These are phyloP conservation scores for Bambusicola thoracicus DNA, from an alignment of 2,113 vertebrate genomes.

Conservation along the genomic window DNA sequence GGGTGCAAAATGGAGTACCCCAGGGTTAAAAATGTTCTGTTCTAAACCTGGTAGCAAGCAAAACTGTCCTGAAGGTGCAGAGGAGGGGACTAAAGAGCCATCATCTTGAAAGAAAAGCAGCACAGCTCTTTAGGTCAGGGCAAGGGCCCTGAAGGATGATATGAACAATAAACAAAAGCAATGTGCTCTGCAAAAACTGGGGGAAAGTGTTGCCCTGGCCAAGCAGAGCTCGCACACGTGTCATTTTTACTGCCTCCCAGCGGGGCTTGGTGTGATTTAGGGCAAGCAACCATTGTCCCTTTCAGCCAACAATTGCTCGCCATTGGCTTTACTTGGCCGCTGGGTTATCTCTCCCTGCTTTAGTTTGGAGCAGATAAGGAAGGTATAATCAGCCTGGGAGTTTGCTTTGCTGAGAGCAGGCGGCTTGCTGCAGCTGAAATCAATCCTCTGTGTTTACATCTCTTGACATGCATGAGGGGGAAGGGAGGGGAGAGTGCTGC, in stretches of 20 bases:
- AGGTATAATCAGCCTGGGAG: constrained; percentile 47
- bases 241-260: background rate
- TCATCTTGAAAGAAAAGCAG: background rate
- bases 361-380: constrained; percentile 11
- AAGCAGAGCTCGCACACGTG: rapidly evolving
- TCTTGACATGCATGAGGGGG: background rate
- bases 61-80: background rate
- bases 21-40: background rate
- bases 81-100: background rate
- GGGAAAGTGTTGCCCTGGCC: background rate
- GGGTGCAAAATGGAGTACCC: too few relatives aligned
- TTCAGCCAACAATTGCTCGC: background rate
- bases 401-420: background rate
- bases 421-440: constrained; percentile 13
- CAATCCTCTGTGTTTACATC: constrained; percentile 8
- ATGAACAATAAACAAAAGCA: background rate
- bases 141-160: background rate
- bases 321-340: background rate
- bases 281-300: background rate
- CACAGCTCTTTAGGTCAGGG: background rate
- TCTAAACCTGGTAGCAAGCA: background rate
- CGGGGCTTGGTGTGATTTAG: background rate
- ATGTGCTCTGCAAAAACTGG: background rate
- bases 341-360: constrained; percentile 33
- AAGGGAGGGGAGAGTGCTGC: background rate